Evolutionary conservation across 1,140 invertebrate species (phyloP), one percentile per base, ranked within the genome.

Genomic region (Drosophila sturtevanti): DNA sequence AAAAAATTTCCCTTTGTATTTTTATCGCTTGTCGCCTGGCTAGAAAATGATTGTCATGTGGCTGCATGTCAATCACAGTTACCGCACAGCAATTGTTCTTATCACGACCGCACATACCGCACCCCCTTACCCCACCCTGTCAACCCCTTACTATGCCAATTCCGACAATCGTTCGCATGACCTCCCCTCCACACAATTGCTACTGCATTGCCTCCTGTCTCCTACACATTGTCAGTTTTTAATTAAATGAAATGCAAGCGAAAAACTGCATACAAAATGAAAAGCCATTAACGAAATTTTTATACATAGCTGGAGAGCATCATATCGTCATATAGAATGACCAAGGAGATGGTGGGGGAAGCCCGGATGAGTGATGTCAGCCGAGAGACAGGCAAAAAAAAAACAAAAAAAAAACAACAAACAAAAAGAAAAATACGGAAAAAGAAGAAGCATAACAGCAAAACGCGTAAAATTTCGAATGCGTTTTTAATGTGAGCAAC

Each of bases 201-300:
- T 35, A 11, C 10, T 35, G 34, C 34, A 35, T 35, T 35, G 34
- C 34, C 48, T 12, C 12, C 24, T 59, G 18, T 34, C 54, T 52
- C 68, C 58, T 76, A 21, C 16, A 48, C 41, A 48, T 48, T 74
- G 66, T 21, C 63, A 67, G 59, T 76, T 76, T 84, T 85, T 80
- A 85, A 86, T 86, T 86, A 81, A 85, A 85, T 86, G 64, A 84
- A 82, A 79, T 77, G 80, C 72, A 74, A 62, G 73, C 63, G 58
- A 61, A 68, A 68, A 72, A 63, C 14, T 77, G 67, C 63, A 63
- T 66, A 68, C 55, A 77, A 67, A 79, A 82, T 79, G 66, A 75
- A 81, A 85, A 81, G 70, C 81, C 77, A 86, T 85, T 86, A 85
- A 85, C 69, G 73, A 85, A 85, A 85, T 84, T 79, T 84, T 75